Conservation (phyloP, 2,113 vertebrate genomes). For the Condylura cristata region DNA sequence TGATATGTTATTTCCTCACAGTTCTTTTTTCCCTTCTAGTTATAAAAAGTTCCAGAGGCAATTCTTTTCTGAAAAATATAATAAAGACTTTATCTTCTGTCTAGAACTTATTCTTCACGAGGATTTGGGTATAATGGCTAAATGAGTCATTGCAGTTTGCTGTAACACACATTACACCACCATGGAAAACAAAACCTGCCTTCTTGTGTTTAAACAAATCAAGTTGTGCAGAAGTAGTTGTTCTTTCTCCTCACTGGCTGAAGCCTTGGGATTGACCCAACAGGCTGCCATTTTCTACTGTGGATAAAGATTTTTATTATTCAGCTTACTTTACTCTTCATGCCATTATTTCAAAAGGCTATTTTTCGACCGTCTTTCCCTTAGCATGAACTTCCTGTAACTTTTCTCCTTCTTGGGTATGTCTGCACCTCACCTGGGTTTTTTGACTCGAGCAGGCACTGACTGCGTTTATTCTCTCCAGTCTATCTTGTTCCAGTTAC, state of each 20-base stretch:
- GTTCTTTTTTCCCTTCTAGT: background rate
- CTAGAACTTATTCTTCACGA: background rate
- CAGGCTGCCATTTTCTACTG: background rate
- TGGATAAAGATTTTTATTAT: background rate
- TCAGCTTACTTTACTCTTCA: background rate
- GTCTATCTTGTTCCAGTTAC: background rate
- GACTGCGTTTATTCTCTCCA: background rate
- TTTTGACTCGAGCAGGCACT: background rate
- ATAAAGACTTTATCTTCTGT: background rate
- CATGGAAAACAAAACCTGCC: background rate
- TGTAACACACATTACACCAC: accelerated
- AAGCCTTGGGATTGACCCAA: background rate
- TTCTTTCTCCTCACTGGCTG: background rate
- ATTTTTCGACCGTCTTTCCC: background rate
- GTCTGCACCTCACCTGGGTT: background rate
- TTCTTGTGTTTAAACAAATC: background rate
- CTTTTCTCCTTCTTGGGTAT: background rate
- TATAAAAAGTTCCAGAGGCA: background rate
- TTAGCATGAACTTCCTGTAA: background rate
- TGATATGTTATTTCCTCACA: background rate
- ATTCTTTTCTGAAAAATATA: background rate
- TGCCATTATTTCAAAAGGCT: background rate
- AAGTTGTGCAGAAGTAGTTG: background rate
- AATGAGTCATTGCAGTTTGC: background rate
- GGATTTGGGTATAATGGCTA: background rate